phyloP scores from a whole-genome alignment of 2,797 vertebrate genomes.

The Masticophis lateralis region DNA sequence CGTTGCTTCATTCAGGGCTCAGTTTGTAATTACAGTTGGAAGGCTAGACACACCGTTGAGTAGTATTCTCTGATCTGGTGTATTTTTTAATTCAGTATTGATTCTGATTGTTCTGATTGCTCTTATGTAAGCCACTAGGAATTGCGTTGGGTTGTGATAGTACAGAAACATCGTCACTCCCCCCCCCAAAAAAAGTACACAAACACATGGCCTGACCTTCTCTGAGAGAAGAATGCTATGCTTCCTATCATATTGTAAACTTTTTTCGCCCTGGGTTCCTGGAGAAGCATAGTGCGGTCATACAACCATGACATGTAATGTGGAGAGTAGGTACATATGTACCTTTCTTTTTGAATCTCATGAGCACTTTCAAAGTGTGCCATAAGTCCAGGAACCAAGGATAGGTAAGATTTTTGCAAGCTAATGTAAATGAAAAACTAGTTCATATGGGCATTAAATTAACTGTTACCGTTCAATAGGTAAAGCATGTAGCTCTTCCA shows the following conservation, averaged over 20 bases:
- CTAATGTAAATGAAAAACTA: neutral
- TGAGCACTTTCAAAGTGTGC: neutral
- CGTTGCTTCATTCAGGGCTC: neutral
- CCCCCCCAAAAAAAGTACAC: neutral
- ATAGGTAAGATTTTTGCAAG: neutral
- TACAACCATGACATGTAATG: neutral
- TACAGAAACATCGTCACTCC: neutral
- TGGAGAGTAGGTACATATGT: neutral
- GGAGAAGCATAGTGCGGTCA: neutral
- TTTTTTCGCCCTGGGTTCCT: neutral
- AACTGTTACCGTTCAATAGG: neutral
- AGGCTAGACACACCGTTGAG: neutral
- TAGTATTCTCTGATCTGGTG: neutral
- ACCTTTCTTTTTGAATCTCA: neutral
- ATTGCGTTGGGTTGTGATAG: neutral
- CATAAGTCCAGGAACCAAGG: neutral
- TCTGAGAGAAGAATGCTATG: neutral
- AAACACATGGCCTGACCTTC: neutral
- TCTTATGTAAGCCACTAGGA: neutral
- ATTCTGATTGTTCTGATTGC: neutral
- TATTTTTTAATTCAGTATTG: neutral
- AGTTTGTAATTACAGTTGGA: neutral
- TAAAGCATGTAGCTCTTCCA: neutral
- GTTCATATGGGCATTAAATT: neutral
- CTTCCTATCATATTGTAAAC: neutral